Evolutionary conservation across 2,113 vertebrate genomes (phyloP).

Genomic region (Tretioscincus oriximinensis): DNA sequence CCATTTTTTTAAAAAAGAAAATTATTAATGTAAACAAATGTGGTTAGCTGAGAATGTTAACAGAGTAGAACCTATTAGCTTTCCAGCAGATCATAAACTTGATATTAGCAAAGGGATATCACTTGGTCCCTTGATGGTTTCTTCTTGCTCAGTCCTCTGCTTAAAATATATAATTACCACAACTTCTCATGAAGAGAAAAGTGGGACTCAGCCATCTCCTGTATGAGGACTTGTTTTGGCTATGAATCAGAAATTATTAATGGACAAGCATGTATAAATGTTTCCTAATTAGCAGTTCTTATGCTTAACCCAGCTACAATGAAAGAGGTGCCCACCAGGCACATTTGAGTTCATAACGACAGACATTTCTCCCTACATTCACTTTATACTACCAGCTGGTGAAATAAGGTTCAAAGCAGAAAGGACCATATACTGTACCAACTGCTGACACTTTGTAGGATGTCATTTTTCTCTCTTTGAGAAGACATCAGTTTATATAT

Average conservation of each 20-base stretch:
- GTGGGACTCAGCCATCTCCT: neutral
- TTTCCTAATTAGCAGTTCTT: neutral
- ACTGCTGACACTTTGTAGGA: too few species aligned
- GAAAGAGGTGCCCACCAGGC: too few species aligned
- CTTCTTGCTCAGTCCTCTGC: neutral
- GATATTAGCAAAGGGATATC: neutral
- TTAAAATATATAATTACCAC: neutral
- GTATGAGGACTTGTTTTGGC: neutral
- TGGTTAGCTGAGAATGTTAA: neutral
- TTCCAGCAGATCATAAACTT: neutral
- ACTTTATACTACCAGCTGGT: too few species aligned
- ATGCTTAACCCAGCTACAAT: neutral
- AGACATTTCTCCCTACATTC: neutral
- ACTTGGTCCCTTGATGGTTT: neutral
- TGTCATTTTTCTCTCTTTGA: too few species aligned
- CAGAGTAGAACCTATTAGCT: conserved; percentile 2
- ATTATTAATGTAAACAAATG: neutral
- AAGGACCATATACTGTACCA: too few species aligned
- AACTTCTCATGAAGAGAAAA: neutral
- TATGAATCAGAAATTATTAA: neutral
- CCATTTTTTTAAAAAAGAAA: neutral
- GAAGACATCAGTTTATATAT: too few species aligned
- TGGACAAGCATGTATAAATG: neutral
- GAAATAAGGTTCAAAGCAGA: too few species aligned
- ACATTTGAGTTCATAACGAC: too few species aligned